Evolutionary conservation across 1,140 invertebrate genomes (phyloP), one percentile per base, ranked within the genome.

Genomic region (Colletes latitarsis): DNA sequence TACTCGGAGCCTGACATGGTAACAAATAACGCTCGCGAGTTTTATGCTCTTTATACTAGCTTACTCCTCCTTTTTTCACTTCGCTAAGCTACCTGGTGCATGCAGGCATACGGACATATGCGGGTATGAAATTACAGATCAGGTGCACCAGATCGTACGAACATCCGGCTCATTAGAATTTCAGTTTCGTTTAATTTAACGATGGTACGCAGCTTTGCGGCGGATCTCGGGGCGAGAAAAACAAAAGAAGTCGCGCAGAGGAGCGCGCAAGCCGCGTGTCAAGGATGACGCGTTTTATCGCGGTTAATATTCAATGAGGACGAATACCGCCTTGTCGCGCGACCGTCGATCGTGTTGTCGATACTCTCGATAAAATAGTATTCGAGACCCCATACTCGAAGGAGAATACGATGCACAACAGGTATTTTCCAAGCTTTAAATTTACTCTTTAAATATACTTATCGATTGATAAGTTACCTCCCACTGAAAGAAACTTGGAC

Each of bases 91-190:
- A 67, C 30, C 55, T 39, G 60, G 53, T 41, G 52, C 46, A 58
- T 73, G 68, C 67, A 69, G 74, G 80, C 75, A n/a, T 60, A 64
- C 73, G n/a, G 55, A 84, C 60, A 62, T 75, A 86, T 83, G 81
- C 83, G 68, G 72, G 72, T 73, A 69, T 58, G 68, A 84, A 86
- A 85, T 85, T 86, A 80, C 62, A 83, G 80, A 86, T 86, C 85
- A 73, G 64, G 53, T 77, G 72, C 57, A 52, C 70, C 62, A 67
- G 79, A 85, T 85, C 73, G 78, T 73, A 70, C 73, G 67, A 77
- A 82, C 69, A 73, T 82, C 80, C 79, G 84, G 62, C 70, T 86
- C 75, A 78, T 85, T 86, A 79, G 70, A 79, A 79, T 79, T 79
- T 66, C 77, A 73, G 60, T 79, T 73, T 73, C 69, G 77, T 64